Evolutionary conservation across 2,113 vertebrate species (phyloP).

Genomic region (Prionailurus bengalensis): DNA sequence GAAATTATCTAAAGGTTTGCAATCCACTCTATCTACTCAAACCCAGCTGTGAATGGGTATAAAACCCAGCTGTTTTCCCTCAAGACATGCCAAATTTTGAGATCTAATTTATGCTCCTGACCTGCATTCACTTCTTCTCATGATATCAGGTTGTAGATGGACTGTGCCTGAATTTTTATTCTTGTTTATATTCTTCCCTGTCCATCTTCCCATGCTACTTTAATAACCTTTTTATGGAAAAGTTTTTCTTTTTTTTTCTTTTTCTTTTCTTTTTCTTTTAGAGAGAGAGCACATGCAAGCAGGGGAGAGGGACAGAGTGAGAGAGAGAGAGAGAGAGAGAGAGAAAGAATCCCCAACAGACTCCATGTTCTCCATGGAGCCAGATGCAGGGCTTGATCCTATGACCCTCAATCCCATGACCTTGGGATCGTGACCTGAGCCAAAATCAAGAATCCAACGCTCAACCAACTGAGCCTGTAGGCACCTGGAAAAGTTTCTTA

Average conservation of each 20-base stretch:
- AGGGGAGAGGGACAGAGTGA: too few relatives aligned
- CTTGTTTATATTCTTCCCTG: background rate
- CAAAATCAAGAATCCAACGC: too few relatives aligned
- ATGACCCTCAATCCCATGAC: too few relatives aligned
- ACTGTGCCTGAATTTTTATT: background rate
- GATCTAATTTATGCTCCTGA: background rate
- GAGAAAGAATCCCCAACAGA: too few relatives aligned
- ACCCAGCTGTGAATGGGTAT: background rate
- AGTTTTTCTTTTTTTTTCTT: too few relatives aligned
- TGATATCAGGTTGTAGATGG: background rate
- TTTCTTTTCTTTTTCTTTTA: too few relatives aligned
- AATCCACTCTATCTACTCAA: background rate
- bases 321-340: too few relatives aligned
- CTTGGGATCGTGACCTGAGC: too few relatives aligned
- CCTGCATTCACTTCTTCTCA: background rate
- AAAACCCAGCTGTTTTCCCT: background rate
- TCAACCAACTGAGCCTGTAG: too few relatives aligned
- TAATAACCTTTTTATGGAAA: background rate
- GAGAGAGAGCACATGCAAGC: too few relatives aligned
- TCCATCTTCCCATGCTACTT: background rate
- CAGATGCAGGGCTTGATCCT: too few relatives aligned
- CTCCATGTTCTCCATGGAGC: too few relatives aligned
- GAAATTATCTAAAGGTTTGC: fast-evolving
- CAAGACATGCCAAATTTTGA: background rate
- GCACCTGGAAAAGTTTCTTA: background rate